Evolutionary conservation across 2,797 vertebrate species (phyloP).

Genomic region (Takifugu rubripes): DNA sequence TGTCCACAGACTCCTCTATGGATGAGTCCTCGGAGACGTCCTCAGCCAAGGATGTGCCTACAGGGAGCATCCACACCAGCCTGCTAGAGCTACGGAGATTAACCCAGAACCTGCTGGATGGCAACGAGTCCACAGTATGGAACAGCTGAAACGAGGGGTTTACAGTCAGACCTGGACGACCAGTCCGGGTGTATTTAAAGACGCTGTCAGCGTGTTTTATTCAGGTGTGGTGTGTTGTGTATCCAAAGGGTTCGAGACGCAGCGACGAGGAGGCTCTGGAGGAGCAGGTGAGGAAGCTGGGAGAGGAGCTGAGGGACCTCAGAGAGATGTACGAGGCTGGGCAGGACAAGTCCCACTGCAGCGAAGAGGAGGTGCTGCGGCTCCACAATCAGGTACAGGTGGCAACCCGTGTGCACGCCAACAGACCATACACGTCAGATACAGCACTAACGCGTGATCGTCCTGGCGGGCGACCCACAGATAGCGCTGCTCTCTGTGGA

Average conservation of each 20-base stretch:
- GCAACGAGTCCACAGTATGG: slow-evolving; percentile 88
- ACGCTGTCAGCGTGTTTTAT: too few relatives aligned
- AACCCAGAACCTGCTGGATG: slow-evolving; percentile 90
- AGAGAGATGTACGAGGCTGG: slow-evolving; percentile 88
- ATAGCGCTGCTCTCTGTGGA: slow-evolving; percentile 90
- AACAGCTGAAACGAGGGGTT: background rate
- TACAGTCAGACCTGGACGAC: background rate
- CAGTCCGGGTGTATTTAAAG: too few relatives aligned
- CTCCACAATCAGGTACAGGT: slow-evolving; percentile 88
- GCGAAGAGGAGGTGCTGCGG: slow-evolving; percentile 83
- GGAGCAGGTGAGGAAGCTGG: slow-evolving; percentile 90
- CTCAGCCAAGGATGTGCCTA: slow-evolving; percentile 92
- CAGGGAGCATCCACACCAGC: slow-evolving; percentile 86
- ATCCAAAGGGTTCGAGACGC: slow-evolving; percentile 81
- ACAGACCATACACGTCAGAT: background rate
- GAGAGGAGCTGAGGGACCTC: slow-evolving; percentile 87
- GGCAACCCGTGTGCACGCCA: background rate
- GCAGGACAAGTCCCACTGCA: slow-evolving; percentile 82
- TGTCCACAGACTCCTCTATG: slow-evolving; percentile 96
- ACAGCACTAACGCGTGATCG: background rate
- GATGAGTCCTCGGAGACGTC: slow-evolving; percentile 96
- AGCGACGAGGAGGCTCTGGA: slow-evolving; percentile 93
- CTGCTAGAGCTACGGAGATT: slow-evolving; percentile 91
- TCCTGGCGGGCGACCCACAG: slow-evolving; percentile 64
- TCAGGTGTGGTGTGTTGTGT: slow-evolving; percentile 10